A percentile compares a stretch with the other conserved stretches of the same genome.
Conservation (phyloP, 1,140 invertebrate genomes). For the Calosoma granatense region DNA sequence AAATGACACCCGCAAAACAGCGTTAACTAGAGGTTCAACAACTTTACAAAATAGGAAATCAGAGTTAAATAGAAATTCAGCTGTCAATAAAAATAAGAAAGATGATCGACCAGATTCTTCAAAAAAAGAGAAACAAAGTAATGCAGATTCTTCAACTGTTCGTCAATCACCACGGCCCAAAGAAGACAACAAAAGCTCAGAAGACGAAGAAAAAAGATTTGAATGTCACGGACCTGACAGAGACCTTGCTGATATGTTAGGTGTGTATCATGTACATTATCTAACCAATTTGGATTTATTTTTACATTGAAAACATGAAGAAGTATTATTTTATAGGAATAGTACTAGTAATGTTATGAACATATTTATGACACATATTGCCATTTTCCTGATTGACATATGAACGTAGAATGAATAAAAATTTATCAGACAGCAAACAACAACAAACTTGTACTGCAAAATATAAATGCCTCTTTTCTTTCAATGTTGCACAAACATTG, state of each 20-base stretch:
- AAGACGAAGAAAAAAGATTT: constrained; percentile 80
- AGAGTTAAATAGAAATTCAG: constrained; percentile 12
- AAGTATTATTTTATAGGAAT: no score
- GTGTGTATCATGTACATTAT: constrained; percentile 40
- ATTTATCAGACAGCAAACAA: no score
- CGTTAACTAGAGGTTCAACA: neutral
- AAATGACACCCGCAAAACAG: neutral
- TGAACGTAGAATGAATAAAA: no score
- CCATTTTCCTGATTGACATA: no score
- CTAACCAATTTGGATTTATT: no score
- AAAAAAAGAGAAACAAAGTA: constrained; percentile 14
- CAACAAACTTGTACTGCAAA: no score
- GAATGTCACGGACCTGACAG: constrained; percentile 82
- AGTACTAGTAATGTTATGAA: no score
- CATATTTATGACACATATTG: no score
- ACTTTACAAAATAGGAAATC: constrained; percentile 24
- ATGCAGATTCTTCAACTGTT: constrained; percentile 15
- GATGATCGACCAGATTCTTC: constrained; percentile 32
- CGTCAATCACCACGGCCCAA: constrained; percentile 21
- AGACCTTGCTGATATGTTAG: constrained; percentile 89
- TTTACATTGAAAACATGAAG: constrained; percentile 7
- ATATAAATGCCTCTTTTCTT: neutral
- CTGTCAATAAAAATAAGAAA: constrained; percentile 22
- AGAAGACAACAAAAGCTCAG: constrained; percentile 38
- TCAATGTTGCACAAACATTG: no score